Evolutionary conservation across 2,113 vertebrate species (phyloP).

Genomic region (Nestor notabilis): DNA sequence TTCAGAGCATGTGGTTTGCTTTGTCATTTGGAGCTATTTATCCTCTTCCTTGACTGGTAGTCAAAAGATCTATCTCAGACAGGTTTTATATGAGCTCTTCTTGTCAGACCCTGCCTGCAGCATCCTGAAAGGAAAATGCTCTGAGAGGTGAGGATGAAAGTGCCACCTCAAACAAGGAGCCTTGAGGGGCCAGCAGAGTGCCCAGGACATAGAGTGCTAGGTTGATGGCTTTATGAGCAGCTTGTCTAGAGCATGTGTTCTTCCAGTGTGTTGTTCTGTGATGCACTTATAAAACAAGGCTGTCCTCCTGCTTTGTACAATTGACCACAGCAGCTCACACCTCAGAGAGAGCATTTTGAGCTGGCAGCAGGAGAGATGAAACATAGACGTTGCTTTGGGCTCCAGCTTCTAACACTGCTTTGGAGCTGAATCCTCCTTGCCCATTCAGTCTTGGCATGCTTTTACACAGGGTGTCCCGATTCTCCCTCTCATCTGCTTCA

Average conservation of each 20-base stretch:
- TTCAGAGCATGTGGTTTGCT: not conserved
- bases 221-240: not conserved
- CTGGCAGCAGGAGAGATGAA: not conserved
- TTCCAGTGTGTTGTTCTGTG: not conserved
- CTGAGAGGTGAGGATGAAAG: not conserved
- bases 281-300: not conserved
- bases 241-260: not conserved
- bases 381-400: not conserved
- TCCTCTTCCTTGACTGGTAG: not conserved
- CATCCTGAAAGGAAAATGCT: not conserved
- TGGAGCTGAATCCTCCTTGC: not conserved
- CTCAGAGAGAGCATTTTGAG: not conserved
- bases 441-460: not conserved
- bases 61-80: not conserved
- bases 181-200: not conserved
- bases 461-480: not conserved
- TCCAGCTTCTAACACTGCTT: not conserved
- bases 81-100: not conserved
- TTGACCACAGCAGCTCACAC: not conserved
- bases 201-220: not conserved
- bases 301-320: not conserved
- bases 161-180: not conserved
- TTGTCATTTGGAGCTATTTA: not conserved
- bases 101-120: not conserved
- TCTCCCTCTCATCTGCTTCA: not conserved